These are phyloP conservation scores for Coregonus suidteri DNA, from an alignment of 2,797 vertebrate species.

Conservation along the genomic window DNA sequence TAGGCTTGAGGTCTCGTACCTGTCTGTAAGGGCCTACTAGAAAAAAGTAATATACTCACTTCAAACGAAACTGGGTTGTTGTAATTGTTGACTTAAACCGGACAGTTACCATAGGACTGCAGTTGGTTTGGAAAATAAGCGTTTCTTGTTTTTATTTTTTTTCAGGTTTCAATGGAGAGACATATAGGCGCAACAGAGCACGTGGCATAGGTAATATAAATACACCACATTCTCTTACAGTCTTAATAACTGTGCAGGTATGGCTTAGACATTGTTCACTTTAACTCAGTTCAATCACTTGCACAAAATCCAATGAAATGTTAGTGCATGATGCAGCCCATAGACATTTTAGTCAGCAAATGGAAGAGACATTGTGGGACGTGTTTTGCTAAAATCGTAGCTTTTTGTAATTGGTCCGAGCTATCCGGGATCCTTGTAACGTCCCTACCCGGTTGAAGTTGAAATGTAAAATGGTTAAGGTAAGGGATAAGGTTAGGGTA, in stretches of 20 bases:
- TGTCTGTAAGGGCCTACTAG: neutral
- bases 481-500: no score
- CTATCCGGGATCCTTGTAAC: no score
- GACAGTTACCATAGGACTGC: neutral
- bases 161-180: constrained; percentile 58
- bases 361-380: neutral
- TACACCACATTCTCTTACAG: neutral
- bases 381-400: neutral
- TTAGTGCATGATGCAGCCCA: no score
- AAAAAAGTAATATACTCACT: neutral
- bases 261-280: neutral
- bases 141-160: constrained; percentile 42
- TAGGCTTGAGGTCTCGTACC: neutral
- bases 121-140: constrained; percentile 43
- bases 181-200: constrained; percentile 56
- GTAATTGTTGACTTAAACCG: neutral
- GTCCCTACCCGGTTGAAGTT: no score
- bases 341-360: neutral
- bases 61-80: neutral
- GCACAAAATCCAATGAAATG: neutral
- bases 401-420: no score
- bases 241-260: neutral
- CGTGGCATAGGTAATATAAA: constrained; percentile 49
- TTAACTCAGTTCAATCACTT: neutral
- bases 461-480: no score